A percentile compares a stretch with the other conserved stretches of the same genome.
These are phyloP conservation scores for Falco rusticolus DNA, from an alignment of 2,797 vertebrate species.

Conservation along the genomic window DNA sequence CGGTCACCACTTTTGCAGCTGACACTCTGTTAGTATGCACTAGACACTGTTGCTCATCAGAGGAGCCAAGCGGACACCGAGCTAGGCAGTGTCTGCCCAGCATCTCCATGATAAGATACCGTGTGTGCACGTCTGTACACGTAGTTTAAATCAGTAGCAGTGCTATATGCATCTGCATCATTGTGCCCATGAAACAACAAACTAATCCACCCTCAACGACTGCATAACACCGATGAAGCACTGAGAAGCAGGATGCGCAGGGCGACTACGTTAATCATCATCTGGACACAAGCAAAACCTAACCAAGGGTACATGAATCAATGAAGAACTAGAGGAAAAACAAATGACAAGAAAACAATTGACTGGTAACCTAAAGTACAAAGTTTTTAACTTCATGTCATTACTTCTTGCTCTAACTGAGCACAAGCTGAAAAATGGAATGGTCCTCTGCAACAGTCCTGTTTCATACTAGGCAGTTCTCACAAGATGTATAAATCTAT, in stretches of 20 bases:
- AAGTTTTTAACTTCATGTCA: not conserved
- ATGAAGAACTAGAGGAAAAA: not conserved
- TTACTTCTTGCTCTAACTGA: not conserved
- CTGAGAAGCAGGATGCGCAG: not conserved
- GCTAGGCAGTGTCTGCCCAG: not conserved
- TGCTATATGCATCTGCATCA: not conserved
- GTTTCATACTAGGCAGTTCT: not conserved
- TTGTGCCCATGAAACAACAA: not conserved
- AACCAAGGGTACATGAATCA: not conserved
- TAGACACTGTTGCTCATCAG: accelerated
- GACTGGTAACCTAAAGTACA: not conserved
- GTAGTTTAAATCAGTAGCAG: not conserved
- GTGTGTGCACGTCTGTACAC: too few species aligned
- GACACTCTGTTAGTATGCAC: too few species aligned
- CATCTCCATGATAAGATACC: accelerated
- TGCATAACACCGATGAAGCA: not conserved
- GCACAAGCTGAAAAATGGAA: not conserved
- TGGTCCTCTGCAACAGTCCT: not conserved
- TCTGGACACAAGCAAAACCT: not conserved
- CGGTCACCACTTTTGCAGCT: accelerated
- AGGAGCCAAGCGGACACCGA: not conserved
- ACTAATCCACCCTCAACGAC: not conserved
- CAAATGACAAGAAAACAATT: not conserved
- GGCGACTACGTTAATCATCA: not conserved
- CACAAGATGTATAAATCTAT: too few species aligned